Evolutionary conservation across 2,113 vertebrate genomes (phyloP).

Genomic region (Perccottus glenii): DNA sequence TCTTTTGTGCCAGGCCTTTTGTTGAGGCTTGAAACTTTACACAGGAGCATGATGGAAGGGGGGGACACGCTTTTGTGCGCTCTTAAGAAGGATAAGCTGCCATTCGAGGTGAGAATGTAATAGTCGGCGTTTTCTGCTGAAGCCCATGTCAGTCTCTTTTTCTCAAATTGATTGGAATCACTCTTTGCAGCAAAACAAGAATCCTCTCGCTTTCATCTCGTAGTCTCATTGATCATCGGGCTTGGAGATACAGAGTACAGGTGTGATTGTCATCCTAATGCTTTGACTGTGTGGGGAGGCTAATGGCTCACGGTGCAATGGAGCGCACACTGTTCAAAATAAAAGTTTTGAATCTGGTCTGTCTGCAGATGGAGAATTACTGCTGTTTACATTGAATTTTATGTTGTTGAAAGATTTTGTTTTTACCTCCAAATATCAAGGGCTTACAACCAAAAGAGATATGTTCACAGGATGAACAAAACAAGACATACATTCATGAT

Average conservation of each 20-base stretch:
- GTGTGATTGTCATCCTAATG: constrained; percentile 67
- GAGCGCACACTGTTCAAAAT: background rate
- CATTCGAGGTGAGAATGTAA: constrained; percentile 43
- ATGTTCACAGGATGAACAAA: no score
- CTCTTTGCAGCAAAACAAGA: constrained; percentile 39
- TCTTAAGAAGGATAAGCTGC: constrained; percentile 41
- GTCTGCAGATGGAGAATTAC: background rate
- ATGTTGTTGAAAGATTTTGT: no score
- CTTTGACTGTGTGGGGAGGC: background rate
- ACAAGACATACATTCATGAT: no score
- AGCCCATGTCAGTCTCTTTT: constrained; percentile 28
- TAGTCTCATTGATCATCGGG: constrained; percentile 65
- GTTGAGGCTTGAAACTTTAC: constrained; percentile 16
- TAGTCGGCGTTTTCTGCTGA: constrained; percentile 47
- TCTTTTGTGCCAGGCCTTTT: constrained; percentile 6
- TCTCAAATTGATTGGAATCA: constrained; percentile 62
- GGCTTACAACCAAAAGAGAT: no score
- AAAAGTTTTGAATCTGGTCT: background rate
- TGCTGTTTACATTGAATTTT: no score
- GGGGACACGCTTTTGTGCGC: background rate
- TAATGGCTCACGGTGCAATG: constrained; percentile 1
- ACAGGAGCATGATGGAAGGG: constrained; percentile 5
- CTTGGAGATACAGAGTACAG: constrained; percentile 53
- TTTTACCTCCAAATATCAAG: no score
- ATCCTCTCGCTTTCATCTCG: constrained; percentile 61